A percentile compares a stretch with the other conserved stretches of the same genome.
These are phyloP conservation scores for Epinotia nisella DNA, from an alignment of 2,888 invertebrate genomes.

Conservation along the genomic window DNA sequence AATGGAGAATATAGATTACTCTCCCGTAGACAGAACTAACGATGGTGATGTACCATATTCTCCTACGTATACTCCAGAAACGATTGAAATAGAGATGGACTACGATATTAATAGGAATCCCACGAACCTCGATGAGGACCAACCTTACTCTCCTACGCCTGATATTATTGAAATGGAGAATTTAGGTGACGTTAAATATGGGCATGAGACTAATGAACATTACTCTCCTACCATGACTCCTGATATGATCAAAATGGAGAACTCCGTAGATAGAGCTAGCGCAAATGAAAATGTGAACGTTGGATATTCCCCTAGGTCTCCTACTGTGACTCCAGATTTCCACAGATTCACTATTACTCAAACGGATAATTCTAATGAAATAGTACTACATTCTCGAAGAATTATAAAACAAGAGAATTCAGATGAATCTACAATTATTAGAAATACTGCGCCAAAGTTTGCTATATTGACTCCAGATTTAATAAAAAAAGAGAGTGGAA, in stretches of 20 bases:
- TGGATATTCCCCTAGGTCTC: too few species aligned
- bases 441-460: background rate
- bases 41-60: constrained; percentile 7
- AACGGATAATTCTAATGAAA: background rate
- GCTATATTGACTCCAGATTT: background rate
- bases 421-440: background rate
- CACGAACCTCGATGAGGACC: background rate
- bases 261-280: background rate
- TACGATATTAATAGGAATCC: background rate
- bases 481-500: constrained; percentile 9
- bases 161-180: background rate
- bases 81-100: background rate
- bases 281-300: too few species aligned
- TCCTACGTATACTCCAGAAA: constrained; percentile 13
- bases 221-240: background rate
- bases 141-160: background rate
- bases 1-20: constrained; percentile 6
- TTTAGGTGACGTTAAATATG: background rate
- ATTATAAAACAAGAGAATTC: background rate
- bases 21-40: background rate
- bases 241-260: background rate
- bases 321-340: background rate
- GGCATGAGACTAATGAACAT: background rate
- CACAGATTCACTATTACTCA: background rate
- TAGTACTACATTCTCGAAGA: too few species aligned